phyloP scores from a whole-genome alignment of 2,113 vertebrate species.

The Pteruthius melanotis region DNA sequence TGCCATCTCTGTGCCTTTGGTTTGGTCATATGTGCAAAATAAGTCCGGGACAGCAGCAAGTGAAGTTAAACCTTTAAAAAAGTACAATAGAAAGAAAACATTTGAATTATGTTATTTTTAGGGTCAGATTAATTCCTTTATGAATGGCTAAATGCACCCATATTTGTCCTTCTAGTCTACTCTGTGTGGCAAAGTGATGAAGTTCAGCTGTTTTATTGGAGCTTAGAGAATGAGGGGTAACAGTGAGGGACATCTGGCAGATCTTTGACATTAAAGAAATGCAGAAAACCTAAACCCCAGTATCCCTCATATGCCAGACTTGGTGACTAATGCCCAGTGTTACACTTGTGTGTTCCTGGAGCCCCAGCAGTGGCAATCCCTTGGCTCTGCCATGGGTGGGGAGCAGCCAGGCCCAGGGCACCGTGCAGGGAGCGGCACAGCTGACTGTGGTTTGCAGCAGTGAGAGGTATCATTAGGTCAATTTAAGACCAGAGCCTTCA shows the following conservation, averaged over 20 bases:
- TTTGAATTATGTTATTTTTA: background rate
- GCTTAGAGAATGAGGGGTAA: too few species aligned
- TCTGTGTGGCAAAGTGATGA: background rate
- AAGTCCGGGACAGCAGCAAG: background rate
- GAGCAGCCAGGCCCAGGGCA: background rate
- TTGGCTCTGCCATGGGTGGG: background rate
- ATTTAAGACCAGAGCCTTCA: constrained; percentile 42
- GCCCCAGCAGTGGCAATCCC: background rate
- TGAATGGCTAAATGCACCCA: background rate
- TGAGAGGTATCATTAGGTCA: constrained; percentile 40
- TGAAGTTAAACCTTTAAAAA: background rate
- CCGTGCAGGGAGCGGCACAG: background rate
- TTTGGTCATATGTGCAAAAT: background rate
- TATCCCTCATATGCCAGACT: too few species aligned
- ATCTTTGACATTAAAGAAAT: background rate
- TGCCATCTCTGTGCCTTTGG: background rate
- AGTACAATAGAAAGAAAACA: background rate
- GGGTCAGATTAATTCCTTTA: background rate
- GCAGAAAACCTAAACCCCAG: background rate
- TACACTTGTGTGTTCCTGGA: background rate
- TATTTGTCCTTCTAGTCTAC: background rate
- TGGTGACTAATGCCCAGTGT: background rate
- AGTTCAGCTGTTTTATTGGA: background rate
- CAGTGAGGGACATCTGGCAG: background rate
- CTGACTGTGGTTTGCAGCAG: background rate